These are phyloP conservation scores for Machimus rusticus DNA, from an alignment of 2,888 invertebrate genomes.

Conservation along the genomic window DNA sequence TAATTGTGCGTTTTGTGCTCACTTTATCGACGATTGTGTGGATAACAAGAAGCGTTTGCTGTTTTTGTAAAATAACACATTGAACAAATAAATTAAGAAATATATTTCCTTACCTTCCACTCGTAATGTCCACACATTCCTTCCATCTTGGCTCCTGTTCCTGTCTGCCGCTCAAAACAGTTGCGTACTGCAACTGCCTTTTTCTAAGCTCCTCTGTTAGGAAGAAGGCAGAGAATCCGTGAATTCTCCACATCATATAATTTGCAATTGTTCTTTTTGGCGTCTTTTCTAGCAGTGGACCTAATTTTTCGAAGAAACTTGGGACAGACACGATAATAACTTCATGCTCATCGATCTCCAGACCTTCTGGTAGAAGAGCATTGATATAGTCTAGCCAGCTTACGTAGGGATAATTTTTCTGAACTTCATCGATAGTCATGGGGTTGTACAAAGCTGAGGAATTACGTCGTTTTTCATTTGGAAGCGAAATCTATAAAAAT, in stretches of 20 bases:
- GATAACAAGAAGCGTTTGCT: background rate
- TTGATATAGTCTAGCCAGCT: conserved; percentile 78
- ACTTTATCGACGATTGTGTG: background rate
- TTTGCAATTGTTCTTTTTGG: conserved; percentile 79
- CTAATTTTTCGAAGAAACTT: conserved; percentile 76
- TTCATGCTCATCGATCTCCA: conserved; percentile 73
- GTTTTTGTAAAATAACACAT: background rate
- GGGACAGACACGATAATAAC: conserved; percentile 86
- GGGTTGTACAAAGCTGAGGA: conserved; percentile 92
- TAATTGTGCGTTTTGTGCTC: background rate
- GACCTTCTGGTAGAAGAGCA: conserved; percentile 73
- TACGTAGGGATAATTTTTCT: conserved; percentile 73
- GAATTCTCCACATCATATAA: conserved; percentile 92
- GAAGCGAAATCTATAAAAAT: conserved; percentile 77
- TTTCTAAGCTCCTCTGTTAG: conserved; percentile 80
- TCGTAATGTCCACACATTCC: conserved; percentile 84
- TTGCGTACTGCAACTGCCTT: conserved; percentile 81
- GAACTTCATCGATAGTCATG: conserved; percentile 81
- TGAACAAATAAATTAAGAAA: background rate
- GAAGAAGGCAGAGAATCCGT: conserved; percentile 81
- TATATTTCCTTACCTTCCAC: conserved; percentile 69
- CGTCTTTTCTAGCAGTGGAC: conserved; percentile 67
- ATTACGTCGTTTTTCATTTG: conserved; percentile 89
- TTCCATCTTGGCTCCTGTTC: conserved; percentile 90
- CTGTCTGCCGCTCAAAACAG: conserved; percentile 82